Conservation (phyloP, 2,888 invertebrate genomes). For the Chelonus formosanus region DNA sequence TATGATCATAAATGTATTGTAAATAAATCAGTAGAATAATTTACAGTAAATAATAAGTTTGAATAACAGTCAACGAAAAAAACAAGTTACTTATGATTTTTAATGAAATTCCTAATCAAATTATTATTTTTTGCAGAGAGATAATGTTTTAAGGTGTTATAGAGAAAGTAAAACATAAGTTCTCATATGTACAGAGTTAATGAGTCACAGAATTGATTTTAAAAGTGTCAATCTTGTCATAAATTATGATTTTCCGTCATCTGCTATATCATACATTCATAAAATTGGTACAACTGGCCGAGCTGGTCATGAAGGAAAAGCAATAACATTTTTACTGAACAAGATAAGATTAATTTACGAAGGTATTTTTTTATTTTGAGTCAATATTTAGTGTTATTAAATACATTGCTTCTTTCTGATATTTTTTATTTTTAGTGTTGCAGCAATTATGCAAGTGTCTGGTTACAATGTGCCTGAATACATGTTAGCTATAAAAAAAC, state of each 20-base stretch:
- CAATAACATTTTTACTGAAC: constrained; percentile 92
- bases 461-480: too few relatives aligned
- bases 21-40: too few relatives aligned
- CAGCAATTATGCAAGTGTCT: constrained; percentile 87
- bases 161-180: too few relatives aligned
- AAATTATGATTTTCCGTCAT: constrained; percentile 96
- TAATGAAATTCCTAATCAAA: too few relatives aligned
- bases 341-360: too few relatives aligned
- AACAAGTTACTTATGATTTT: too few relatives aligned
- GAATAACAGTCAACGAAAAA: too few relatives aligned
- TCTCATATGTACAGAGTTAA: constrained; percentile 94
- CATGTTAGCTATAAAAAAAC: constrained; percentile 78
- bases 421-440: constrained; percentile 73
- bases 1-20: too few relatives aligned
- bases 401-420: constrained; percentile 9
- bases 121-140: too few relatives aligned
- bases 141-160: constrained; percentile 89
- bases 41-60: too few relatives aligned
- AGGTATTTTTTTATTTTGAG: constrained; percentile 69
- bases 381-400: constrained; percentile 20
- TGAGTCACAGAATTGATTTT: constrained; percentile 97
- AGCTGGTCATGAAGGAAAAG: constrained; percentile 87
- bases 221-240: constrained; percentile 95
- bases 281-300: constrained; percentile 91
- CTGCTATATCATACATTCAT: constrained; percentile 90